A percentile compares a stretch with the other conserved stretches of the same genome.
These are phyloP conservation scores for Napeogenes inachia DNA, from an alignment of 2,888 invertebrate genomes.

Conservation along the genomic window DNA sequence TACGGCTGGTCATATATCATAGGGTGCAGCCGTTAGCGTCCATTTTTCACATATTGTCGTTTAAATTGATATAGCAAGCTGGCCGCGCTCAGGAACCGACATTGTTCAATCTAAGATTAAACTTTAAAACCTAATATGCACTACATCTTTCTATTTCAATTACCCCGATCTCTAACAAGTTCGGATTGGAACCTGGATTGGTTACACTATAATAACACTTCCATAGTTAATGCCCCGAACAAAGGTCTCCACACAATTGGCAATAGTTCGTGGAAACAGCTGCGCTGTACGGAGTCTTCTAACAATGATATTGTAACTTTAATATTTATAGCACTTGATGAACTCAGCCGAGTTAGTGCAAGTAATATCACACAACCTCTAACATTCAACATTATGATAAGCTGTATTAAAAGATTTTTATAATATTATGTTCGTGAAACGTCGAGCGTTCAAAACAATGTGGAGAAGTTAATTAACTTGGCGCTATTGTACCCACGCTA, in stretches of 20 bases:
- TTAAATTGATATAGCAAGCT: slow-evolving; percentile 47
- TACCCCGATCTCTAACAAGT: slow-evolving; percentile 12
- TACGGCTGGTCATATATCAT: slow-evolving; percentile 51
- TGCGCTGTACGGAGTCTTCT: slow-evolving; percentile 57
- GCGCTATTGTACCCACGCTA: slow-evolving; percentile 61
- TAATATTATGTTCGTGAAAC: slow-evolving; percentile 60
- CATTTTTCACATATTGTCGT: slow-evolving; percentile 57
- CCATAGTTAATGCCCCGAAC: slow-evolving; percentile 63
- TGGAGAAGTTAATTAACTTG: slow-evolving; percentile 72
- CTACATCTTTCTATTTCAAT: slow-evolving; percentile 10
- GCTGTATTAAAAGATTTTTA: slow-evolving; percentile 59
- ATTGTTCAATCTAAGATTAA: slow-evolving; percentile 21
- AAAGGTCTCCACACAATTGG: slow-evolving; percentile 67
- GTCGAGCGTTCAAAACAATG: slow-evolving; percentile 64
- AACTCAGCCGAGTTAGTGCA: slow-evolving; percentile 54
- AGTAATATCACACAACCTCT: slow-evolving; percentile 37
- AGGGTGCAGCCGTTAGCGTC: slow-evolving; percentile 40
- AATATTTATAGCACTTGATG: slow-evolving; percentile 75
- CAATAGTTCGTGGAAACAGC: slow-evolving; percentile 65
- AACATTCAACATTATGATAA: slow-evolving; percentile 29
- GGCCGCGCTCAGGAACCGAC: slow-evolving; percentile 18
- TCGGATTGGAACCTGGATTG: slow-evolving; percentile 27
- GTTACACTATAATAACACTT: slow-evolving; percentile 56
- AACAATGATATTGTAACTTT: slow-evolving; percentile 74
- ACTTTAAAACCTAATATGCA: slow-evolving; percentile 13